phyloP scores from a whole-genome alignment of 2,888 invertebrate species.

The Trichogramma dendrolimi region DNA sequence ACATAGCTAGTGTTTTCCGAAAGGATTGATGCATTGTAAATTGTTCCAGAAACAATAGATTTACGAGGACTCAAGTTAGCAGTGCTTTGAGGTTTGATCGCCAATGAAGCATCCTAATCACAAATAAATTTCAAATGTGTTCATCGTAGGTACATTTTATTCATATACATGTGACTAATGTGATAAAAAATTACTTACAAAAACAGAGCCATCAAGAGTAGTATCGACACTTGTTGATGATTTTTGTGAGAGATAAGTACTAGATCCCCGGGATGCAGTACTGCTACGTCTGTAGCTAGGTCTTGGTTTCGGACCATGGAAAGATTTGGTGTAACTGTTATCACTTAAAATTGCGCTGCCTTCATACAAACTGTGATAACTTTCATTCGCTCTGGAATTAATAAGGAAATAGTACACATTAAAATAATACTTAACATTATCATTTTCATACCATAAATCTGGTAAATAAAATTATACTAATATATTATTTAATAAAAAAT shows the following conservation, averaged over 20 bases:
- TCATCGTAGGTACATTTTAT: no score
- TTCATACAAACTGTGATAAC: constrained; percentile 32
- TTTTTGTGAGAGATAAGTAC: constrained; percentile 13
- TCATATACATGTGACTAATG: not conserved
- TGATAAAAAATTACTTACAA: constrained; percentile 8
- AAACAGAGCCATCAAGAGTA: constrained; percentile 4
- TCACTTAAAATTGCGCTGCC: constrained; percentile 36
- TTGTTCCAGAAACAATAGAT: constrained; percentile 12
- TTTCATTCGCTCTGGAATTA: constrained; percentile 25
- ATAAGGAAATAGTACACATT: not conserved
- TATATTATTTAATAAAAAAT: not conserved
- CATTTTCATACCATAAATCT: not conserved
- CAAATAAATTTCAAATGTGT: not conserved
- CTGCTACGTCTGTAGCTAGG: constrained; percentile 40
- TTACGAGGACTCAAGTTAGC: constrained; percentile 3
- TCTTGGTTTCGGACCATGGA: constrained; percentile 37
- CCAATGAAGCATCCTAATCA: constrained; percentile 13
- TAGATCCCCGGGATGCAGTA: constrained; percentile 9
- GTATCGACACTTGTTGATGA: constrained; percentile 3
- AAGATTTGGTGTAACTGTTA: constrained; percentile 22
- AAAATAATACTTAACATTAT: not conserved
- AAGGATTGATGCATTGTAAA: constrained; percentile 36
- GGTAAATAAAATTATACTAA: not conserved
- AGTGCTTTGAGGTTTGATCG: not conserved
- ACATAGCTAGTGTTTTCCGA: constrained; percentile 38